Evolutionary conservation across 2,888 invertebrate species (phyloP).

Genomic region (Germaria angustata): DNA sequence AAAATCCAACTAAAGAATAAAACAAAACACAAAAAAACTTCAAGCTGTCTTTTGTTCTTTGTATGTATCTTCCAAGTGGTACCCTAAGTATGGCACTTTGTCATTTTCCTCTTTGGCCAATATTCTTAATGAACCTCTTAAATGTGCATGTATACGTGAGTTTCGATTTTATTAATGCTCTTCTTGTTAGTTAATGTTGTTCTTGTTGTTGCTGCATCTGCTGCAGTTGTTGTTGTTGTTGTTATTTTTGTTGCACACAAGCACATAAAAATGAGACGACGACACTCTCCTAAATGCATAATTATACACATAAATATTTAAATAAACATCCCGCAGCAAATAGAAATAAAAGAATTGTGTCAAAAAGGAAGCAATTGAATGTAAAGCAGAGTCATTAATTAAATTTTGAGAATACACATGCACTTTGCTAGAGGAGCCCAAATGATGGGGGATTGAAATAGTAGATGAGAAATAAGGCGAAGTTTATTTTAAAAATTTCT

Average conservation of each 20-base stretch:
- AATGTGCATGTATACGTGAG: constrained; percentile 33
- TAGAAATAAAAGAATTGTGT: constrained; percentile 47
- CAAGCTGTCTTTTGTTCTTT: constrained; percentile 44
- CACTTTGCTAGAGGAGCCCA: neutral
- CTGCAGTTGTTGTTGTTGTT: neutral
- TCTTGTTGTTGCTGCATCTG: neutral
- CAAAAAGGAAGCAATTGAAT: constrained; percentile 61
- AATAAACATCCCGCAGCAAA: constrained; percentile 51
- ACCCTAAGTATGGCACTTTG: constrained; percentile 57
- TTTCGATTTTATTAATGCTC: constrained; percentile 41
- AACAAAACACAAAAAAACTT: constrained; percentile 24
- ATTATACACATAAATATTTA: constrained; percentile 49
- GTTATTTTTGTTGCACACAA: neutral
- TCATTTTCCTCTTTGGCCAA: constrained; percentile 62
- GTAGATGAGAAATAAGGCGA: too few species aligned
- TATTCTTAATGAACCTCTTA: constrained; percentile 56
- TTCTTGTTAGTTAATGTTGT: constrained; percentile 5
- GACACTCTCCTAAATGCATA: constrained; percentile 41
- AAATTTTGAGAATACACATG: constrained; percentile 14
- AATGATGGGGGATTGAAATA: neutral
- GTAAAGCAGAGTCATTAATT: constrained; percentile 49
- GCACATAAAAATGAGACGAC: neutral
- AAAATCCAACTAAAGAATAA: constrained; percentile 2
- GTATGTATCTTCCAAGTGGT: constrained; percentile 44
- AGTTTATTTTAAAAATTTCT: too few species aligned